Percentiles rank a stretch among this genome's conserved stretches.
phyloP scores from a whole-genome alignment of 37 sponge, comb jelly and placozoan species.

The Geodia barretti region DNA sequence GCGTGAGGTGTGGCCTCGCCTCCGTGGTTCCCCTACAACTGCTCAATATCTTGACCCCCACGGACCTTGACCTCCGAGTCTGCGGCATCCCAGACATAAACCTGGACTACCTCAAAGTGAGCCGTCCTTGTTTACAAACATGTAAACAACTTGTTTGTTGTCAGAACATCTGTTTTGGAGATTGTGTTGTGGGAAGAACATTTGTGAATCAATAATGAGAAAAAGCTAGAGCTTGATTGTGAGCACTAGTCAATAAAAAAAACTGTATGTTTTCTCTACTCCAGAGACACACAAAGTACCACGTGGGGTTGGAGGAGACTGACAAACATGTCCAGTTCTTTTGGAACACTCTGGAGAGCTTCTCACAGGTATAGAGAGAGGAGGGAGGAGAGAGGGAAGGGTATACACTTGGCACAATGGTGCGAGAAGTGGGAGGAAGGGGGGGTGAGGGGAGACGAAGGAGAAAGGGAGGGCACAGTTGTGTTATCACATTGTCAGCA shows the following conservation, averaged over 20 bases:
- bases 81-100: conserved; percentile 87
- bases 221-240: no score
- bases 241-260: not conserved
- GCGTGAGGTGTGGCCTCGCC: conserved; percentile 84
- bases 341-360: conserved; percentile 89
- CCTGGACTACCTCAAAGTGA: conserved; percentile 85
- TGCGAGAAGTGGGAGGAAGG: no score
- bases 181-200: no score
- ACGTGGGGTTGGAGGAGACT: conserved; percentile 84
- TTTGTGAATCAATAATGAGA: no score
- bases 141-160: no score
- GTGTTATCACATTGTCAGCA: not conserved
- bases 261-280: not conserved
- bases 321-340: conserved; percentile 95
- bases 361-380: conserved; percentile 87
- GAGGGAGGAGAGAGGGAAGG: no score
- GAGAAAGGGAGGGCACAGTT: no score
- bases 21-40: conserved; percentile 87
- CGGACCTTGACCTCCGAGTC: conserved; percentile 83
- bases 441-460: no score
- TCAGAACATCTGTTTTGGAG: no score
- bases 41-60: conserved; percentile 67
- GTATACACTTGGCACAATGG: no score
- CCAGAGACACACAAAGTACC: conserved; percentile 93
- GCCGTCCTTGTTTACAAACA: no score